Conservation (phyloP, 1,140 invertebrate genomes). For the Lordiphosa stackelbergi region DNA sequence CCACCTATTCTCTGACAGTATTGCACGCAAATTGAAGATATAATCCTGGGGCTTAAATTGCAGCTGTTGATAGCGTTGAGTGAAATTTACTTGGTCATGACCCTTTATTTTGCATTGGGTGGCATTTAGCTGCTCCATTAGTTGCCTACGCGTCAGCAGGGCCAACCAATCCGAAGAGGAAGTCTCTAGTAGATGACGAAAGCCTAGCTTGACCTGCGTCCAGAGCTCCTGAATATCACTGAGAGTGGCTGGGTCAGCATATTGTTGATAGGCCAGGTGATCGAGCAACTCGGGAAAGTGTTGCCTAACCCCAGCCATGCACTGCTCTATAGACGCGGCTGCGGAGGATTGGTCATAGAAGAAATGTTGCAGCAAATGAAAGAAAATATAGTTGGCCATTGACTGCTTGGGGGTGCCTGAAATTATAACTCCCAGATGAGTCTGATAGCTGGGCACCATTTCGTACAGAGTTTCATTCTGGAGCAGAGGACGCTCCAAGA, state of each 20-base stretch:
- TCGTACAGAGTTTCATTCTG: slow-evolving; percentile 43
- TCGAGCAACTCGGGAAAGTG: slow-evolving; percentile 54
- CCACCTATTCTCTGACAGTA: slow-evolving; percentile 15
- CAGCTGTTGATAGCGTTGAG: slow-evolving; percentile 29
- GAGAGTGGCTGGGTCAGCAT: slow-evolving; percentile 27
- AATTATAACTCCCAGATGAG: slow-evolving; percentile 30
- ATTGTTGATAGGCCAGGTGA: slow-evolving; percentile 46
- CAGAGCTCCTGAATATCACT: slow-evolving; percentile 50
- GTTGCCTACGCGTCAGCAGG: slow-evolving; percentile 21
- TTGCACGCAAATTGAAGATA: slow-evolving; percentile 42
- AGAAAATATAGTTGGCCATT: slow-evolving; percentile 58
- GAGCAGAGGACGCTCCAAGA: slow-evolving; percentile 34
- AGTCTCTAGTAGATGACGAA: slow-evolving; percentile 27
- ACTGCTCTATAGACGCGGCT: slow-evolving; percentile 29
- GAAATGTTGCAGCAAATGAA: slow-evolving; percentile 51
- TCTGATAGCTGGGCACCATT: slow-evolving; percentile 49
- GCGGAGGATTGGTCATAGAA: slow-evolving; percentile 25
- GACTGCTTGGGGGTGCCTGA: slow-evolving; percentile 7
- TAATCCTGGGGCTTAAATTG: slow-evolving; percentile 39
- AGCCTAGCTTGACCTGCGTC: slow-evolving; percentile 49
- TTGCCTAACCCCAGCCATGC: slow-evolving; percentile 31
- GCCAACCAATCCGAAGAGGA: slow-evolving; percentile 45
- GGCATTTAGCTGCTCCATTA: slow-evolving; percentile 48
- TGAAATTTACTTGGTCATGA: slow-evolving; percentile 45
- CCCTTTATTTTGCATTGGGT: slow-evolving; percentile 45